phyloP scores from a whole-genome alignment of 2,797 vertebrate genomes.

The Acridotheres tristis region DNA sequence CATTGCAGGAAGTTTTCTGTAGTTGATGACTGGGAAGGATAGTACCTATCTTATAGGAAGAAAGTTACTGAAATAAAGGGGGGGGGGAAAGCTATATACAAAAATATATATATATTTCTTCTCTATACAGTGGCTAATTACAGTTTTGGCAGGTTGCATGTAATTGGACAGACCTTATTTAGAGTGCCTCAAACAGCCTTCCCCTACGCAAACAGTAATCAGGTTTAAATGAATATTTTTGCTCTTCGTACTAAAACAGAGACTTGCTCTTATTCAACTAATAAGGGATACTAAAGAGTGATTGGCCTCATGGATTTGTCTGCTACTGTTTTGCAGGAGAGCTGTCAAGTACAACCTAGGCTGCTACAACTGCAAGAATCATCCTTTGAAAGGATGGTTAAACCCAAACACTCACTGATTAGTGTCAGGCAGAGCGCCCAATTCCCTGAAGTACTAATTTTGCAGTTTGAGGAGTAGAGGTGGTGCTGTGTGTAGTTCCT shows the following conservation, averaged over 20 bases:
- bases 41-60: conserved; percentile 54
- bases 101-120: neutral
- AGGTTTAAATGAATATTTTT: conserved; percentile 10
- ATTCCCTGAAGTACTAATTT: conserved; percentile 53
- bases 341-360: conserved; percentile 15
- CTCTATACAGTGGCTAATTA: neutral
- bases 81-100: no score
- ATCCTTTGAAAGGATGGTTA: conserved; percentile 19
- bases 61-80: neutral
- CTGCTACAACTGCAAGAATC: conserved; percentile 24
- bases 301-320: neutral
- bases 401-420: conserved; percentile 38
- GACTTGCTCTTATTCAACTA: neutral
- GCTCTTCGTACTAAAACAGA: neutral
- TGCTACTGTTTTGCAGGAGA: neutral
- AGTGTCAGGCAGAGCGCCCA: conserved; percentile 33
- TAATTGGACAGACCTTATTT: conserved; percentile 37
- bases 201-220: neutral
- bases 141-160: conserved; percentile 13
- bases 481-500: neutral
- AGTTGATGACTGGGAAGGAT: neutral
- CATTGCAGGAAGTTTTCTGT: neutral
- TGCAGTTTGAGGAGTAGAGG: conserved; percentile 26
- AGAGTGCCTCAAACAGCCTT: neutral
- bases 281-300: neutral